A percentile compares a stretch with the other conserved stretches of the same genome.
Conservation (phyloP, 2,888 invertebrate genomes). For the Choristoneura rosaceana region DNA sequence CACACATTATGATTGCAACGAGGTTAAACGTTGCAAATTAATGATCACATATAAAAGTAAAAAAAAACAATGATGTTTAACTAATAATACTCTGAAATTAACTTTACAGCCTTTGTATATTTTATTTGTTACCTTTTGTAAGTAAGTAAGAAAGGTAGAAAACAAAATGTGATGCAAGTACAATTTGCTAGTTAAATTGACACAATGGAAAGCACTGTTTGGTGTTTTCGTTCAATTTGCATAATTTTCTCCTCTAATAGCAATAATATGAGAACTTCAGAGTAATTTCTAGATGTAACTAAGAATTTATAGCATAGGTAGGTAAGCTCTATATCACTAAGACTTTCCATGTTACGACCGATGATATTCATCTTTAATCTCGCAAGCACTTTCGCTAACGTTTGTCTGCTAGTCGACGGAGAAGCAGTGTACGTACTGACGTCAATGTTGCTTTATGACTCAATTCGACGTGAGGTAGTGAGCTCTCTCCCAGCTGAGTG, state of each 20-base stretch:
- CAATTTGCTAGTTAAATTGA: no score
- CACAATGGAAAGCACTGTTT: neutral
- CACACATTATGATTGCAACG: no score
- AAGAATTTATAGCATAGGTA: slow-evolving; percentile 9
- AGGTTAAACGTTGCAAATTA: no score
- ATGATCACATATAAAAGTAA: no score
- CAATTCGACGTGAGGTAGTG: slow-evolving; percentile 72
- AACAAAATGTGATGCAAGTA: no score
- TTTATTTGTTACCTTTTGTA: no score
- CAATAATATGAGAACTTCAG: neutral
- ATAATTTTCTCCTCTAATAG: neutral
- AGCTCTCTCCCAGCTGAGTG: slow-evolving; percentile 77
- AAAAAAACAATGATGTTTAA: no score
- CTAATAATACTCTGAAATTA: no score
- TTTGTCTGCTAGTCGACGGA: slow-evolving; percentile 37
- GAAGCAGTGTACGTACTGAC: slow-evolving; percentile 66
- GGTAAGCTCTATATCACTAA: slow-evolving; percentile 8
- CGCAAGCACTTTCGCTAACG: slow-evolving; percentile 43
- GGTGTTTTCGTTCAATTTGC: neutral
- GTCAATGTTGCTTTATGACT: slow-evolving; percentile 81
- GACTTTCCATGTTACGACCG: slow-evolving; percentile 5
- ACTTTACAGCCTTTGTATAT: no score
- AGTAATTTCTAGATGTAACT: neutral
- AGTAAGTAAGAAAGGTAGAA: no score
- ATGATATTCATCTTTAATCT: slow-evolving; percentile 28